phyloP scores from a whole-genome alignment of 2,113 vertebrate species.

The Forbesichthys agassizii region DNA sequence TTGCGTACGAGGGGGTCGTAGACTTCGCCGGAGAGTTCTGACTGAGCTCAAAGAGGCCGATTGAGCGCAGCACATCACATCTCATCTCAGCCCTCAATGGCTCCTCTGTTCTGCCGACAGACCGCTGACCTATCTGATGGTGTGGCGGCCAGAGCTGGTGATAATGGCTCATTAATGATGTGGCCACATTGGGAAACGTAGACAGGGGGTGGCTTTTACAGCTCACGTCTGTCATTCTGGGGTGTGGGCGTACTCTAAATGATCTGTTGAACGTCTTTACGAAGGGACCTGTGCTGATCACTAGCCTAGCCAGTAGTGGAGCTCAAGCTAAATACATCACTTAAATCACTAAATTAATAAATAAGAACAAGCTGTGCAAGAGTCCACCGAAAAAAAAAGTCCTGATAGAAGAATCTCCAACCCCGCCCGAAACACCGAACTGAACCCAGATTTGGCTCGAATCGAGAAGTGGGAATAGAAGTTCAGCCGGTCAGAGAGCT shows the following conservation, averaged over 20 bases:
- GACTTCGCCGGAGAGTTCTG: slow-evolving; percentile 18
- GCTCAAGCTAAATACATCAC: too few species aligned
- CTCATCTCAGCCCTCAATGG: slow-evolving; percentile 42
- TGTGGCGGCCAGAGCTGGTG: slow-evolving; percentile 35
- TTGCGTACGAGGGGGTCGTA: neutral
- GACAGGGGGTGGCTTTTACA: slow-evolving; percentile 9
- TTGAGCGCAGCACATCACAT: slow-evolving; percentile 24
- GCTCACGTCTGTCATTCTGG: slow-evolving; percentile 21
- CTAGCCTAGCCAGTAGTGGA: slow-evolving; percentile 19
- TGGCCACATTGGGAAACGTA: slow-evolving; percentile 27
- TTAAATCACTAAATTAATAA: slow-evolving; percentile 5
- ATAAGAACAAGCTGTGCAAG: slow-evolving; percentile 21
- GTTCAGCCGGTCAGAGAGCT: slow-evolving; percentile 36
- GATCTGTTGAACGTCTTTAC: neutral
- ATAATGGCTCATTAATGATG: slow-evolving; percentile 52
- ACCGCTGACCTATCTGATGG: slow-evolving; percentile 41
- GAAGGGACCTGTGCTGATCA: slow-evolving; percentile 18
- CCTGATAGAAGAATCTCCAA: slow-evolving; percentile 21
- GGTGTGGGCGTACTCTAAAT: neutral
- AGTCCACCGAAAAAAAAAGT: slow-evolving; percentile 34
- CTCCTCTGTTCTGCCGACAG: slow-evolving; percentile 49
- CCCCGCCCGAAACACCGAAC: slow-evolving; percentile 48
- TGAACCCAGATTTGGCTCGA: slow-evolving; percentile 58
- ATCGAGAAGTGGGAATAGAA: slow-evolving; percentile 22
- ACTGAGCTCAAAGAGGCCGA: slow-evolving; percentile 37